phyloP scores from a whole-genome alignment of 35 echinoderm and acorn worm species.

The Apostichopus japonicus region DNA sequence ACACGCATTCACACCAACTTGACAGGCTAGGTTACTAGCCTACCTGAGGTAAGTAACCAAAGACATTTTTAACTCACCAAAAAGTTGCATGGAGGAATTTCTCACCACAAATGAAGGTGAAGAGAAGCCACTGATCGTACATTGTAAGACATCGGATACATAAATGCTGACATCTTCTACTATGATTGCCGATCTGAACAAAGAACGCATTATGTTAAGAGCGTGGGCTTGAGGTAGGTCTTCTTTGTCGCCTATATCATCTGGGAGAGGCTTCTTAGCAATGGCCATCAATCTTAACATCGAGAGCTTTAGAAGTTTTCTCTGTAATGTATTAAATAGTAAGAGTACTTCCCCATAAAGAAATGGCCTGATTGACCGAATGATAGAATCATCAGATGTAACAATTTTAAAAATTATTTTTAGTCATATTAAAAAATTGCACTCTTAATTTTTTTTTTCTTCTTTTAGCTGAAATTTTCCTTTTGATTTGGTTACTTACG shows the following conservation, averaged over 20 bases:
- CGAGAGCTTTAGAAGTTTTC: constrained; percentile 68
- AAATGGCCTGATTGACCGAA: constrained; percentile 48
- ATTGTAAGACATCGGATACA: constrained; percentile 63
- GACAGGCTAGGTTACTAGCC: too few relatives aligned
- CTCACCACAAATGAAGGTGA: constrained; percentile 74
- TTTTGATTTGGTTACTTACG: too few relatives aligned
- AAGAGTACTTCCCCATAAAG: constrained; percentile 46
- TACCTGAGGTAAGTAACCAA: not conserved
- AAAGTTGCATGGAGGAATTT: constrained; percentile 87
- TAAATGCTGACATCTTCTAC: constrained; percentile 70
- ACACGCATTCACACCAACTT: too few relatives aligned
- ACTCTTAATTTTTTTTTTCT: too few relatives aligned
- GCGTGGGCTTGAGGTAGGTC: constrained; percentile 92
- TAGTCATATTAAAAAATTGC: too few relatives aligned
- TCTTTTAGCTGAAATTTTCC: too few relatives aligned
- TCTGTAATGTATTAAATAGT: constrained; percentile 47
- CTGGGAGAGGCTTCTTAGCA: constrained; percentile 76
- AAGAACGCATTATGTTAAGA: constrained; percentile 76
- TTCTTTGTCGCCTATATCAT: constrained; percentile 58
- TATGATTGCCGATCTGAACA: constrained; percentile 76
- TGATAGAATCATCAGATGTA: not conserved
- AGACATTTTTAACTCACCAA: constrained; percentile 61
- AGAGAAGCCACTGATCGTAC: constrained; percentile 83
- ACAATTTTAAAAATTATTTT: too few relatives aligned
- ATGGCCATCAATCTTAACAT: constrained; percentile 69